phyloP scores from a whole-genome alignment of 2,888 invertebrate genomes.

The Macaria notata region DNA sequence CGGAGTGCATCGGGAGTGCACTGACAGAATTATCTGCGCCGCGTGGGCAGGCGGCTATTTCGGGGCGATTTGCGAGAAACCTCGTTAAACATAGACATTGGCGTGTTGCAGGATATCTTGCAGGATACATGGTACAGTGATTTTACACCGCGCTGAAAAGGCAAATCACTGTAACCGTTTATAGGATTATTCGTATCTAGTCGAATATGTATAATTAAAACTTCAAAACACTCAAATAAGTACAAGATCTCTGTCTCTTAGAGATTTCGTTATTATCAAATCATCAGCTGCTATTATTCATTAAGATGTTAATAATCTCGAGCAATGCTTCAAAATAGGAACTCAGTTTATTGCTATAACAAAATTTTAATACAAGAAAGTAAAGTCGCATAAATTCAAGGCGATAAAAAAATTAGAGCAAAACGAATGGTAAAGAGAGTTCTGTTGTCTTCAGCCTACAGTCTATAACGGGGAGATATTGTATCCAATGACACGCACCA shows the following conservation, averaged over 20 bases:
- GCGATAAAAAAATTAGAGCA: conserved; percentile 15
- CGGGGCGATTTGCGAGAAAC: conserved; percentile 72
- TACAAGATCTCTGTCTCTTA: no score
- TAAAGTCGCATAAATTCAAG: conserved; percentile 18
- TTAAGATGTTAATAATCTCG: no score
- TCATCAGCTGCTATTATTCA: no score
- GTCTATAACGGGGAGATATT: conserved; percentile 18
- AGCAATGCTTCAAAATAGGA: conserved; percentile 4
- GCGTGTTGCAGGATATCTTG: conserved; percentile 50
- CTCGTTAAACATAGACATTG: conserved; percentile 57
- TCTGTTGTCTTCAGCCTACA: conserved; percentile 15
- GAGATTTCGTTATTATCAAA: no score
- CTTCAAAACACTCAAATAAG: no score
- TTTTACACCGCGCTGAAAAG: conserved; percentile 24
- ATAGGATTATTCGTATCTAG: no score
- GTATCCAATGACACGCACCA: conserved; percentile 43
- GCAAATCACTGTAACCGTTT: background rate
- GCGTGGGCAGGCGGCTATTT: conserved; percentile 70
- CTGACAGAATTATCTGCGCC: conserved; percentile 69
- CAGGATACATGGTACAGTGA: conserved; percentile 35
- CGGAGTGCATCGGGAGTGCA: conserved; percentile 68
- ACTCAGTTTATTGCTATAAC: conserved; percentile 24
- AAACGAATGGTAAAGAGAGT: conserved; percentile 18
- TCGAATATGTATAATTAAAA: no score
- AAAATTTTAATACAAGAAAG: conserved; percentile 23